Percentiles rank a stretch among this genome's conserved stretches.
Evolutionary conservation across 2,113 vertebrate species (phyloP).

Genomic region (Sylvilagus bachmani): DNA sequence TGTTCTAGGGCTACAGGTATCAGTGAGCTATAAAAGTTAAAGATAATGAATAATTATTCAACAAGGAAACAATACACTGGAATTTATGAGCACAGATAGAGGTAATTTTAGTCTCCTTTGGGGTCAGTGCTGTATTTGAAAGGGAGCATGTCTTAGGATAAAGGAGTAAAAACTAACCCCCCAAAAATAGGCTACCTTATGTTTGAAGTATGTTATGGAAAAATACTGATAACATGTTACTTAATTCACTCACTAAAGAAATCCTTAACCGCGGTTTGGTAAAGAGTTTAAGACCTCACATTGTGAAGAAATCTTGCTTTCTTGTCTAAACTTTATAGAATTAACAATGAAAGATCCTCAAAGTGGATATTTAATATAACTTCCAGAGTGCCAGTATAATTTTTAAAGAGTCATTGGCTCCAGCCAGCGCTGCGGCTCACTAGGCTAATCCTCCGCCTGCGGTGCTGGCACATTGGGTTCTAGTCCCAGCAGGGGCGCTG

Average conservation of each 20-base stretch:
- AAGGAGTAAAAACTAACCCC: conserved; percentile 4
- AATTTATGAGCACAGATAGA: background rate
- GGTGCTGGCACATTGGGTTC: no score
- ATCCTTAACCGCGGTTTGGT: background rate
- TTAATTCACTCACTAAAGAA: conserved; percentile 34
- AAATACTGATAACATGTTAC: background rate
- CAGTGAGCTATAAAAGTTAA: conserved; percentile 9
- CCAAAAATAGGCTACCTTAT: background rate
- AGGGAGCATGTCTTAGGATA: background rate
- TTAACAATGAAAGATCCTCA: background rate
- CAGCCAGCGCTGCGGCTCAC: no score
- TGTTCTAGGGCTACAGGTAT: background rate
- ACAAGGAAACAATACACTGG: background rate
- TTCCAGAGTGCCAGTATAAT: background rate
- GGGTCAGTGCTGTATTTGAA: background rate
- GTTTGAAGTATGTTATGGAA: background rate
- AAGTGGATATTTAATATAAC: background rate
- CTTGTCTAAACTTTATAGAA: background rate
- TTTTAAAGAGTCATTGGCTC: background rate
- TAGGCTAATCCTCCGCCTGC: no score
- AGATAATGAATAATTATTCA: background rate
- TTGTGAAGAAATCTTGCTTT: conserved; percentile 2
- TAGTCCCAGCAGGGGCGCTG: no score
- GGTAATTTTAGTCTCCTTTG: conserved; percentile 4
- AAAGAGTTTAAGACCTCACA: conserved; percentile 15